Evolutionary conservation across 37 sponge, comb jelly and placozoan species (phyloP), one percentile per base, ranked within the genome.

Genomic region (Aphrocallistes beatrix): DNA sequence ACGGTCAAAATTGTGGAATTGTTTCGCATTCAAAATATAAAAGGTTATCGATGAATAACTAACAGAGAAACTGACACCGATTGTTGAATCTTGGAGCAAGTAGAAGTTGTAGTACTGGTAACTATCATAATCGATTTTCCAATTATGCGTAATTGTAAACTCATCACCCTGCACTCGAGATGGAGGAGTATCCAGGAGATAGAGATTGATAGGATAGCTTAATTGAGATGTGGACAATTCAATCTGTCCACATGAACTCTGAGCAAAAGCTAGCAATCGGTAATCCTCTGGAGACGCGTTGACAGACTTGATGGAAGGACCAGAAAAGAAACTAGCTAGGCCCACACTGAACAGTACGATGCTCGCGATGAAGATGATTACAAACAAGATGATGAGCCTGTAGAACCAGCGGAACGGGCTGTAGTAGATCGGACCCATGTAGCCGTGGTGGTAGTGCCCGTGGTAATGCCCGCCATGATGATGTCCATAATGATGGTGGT

Each of bases 371-470:
- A 60, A 8, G 8, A 60, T 30, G n/a, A 1, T 60, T 30, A 60
- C 34, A 1, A 60, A 30, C 34, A 60, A 13, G 32, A 60, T 28
- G 10, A 60, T 60, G 6, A 19, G 28, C n/a, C 75, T 60, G 75
- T 60, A 60, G 75, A 60, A 60, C 75, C 75, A 60, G 75, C 75
- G 75, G 75, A 60, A 60, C 17, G 75, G 75, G 34, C 75, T 60
- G 21, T 60, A 60, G 75, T 60, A 60, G 8, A 60, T 3, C 34
- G 34, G 32, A 60, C 75, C 75, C 8, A 60, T 60, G 75, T 60
- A 30, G 3, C 75, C 3, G 6, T 28, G 25, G 75, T 3, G 17
- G 75, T 60, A 60, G 75, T 60, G n/a, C 25, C 75, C 28, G 34
- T 60, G 10, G 34, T 60, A 13, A 8, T 30, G 6, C 3, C 21